Conservation (phyloP, 2,113 vertebrate genomes). For the Ciconia maguari region DNA sequence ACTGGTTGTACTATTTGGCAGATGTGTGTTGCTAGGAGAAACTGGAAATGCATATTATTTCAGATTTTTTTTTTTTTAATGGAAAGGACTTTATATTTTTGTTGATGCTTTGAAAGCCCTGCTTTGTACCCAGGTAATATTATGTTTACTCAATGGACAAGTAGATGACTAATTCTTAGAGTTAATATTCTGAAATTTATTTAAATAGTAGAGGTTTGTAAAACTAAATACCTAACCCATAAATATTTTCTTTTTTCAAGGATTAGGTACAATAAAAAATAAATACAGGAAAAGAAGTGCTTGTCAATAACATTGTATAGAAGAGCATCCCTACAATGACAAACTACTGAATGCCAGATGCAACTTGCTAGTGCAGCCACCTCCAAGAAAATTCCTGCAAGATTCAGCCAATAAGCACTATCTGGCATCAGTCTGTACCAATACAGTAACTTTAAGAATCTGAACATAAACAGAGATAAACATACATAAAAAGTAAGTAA, state of each 20-base stretch:
- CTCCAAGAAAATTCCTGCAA: background rate
- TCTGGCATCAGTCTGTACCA: background rate
- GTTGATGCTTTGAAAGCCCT: background rate
- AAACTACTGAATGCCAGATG: background rate
- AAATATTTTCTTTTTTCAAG: background rate
- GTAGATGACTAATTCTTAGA: background rate
- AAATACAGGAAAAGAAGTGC: background rate
- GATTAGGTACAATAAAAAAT: background rate
- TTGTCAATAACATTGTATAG: background rate
- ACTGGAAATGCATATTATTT: background rate
- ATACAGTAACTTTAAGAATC: background rate
- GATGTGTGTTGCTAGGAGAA: background rate
- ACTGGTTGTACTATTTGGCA: background rate
- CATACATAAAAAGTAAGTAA: background rate
- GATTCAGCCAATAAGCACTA: background rate
- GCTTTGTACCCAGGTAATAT: background rate
- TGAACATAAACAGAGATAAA: background rate
- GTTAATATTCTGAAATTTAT: background rate
- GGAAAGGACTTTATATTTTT: background rate
- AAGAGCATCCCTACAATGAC: background rate
- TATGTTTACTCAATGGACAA: fast-evolving
- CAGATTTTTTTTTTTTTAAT: background rate
- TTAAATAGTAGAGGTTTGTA: background rate
- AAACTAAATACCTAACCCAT: background rate
- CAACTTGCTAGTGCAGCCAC: background rate